A percentile compares a stretch with the other conserved stretches of the same genome.
These are phyloP conservation scores for Eudasyphora cyanicolor DNA, from an alignment of 2,888 invertebrate species.

Conservation along the genomic window DNA sequence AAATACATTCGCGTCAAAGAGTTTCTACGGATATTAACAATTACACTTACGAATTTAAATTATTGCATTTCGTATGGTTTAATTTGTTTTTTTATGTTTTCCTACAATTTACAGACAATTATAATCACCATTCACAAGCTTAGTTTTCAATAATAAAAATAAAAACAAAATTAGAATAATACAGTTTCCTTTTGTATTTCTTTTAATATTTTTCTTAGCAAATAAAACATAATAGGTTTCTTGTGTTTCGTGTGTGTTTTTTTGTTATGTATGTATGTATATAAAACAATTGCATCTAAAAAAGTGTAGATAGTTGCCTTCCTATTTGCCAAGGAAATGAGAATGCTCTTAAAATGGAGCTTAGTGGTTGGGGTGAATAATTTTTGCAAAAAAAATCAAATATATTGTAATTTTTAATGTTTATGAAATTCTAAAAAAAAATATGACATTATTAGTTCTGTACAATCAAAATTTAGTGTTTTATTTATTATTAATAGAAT, in stretches of 20 bases:
- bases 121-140: constrained; percentile 38
- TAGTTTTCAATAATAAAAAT: constrained; percentile 24
- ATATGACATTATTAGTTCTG: neutral
- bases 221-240: constrained; percentile 29
- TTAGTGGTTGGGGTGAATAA: neutral
- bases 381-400: too few relatives aligned
- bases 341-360: neutral
- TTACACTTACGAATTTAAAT: constrained; percentile 51
- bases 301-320: constrained; percentile 48
- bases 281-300: constrained; percentile 56
- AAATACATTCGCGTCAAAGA: constrained; percentile 21
- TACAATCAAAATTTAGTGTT: neutral
- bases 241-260: neutral
- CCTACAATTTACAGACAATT: constrained; percentile 49
- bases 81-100: constrained; percentile 33
- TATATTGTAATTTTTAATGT: too few relatives aligned
- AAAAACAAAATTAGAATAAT: constrained; percentile 29
- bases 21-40: constrained; percentile 50
- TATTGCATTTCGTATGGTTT: constrained; percentile 54
- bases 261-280: constrained; percentile 5
- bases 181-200: constrained; percentile 4
- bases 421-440: neutral
- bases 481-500: too few relatives aligned
- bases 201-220: constrained; percentile 45
- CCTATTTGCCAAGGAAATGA: neutral